Base-by-base conservation (phyloP, 1,140 invertebrate species). In the Dendroctonus ponderosae region DNA sequence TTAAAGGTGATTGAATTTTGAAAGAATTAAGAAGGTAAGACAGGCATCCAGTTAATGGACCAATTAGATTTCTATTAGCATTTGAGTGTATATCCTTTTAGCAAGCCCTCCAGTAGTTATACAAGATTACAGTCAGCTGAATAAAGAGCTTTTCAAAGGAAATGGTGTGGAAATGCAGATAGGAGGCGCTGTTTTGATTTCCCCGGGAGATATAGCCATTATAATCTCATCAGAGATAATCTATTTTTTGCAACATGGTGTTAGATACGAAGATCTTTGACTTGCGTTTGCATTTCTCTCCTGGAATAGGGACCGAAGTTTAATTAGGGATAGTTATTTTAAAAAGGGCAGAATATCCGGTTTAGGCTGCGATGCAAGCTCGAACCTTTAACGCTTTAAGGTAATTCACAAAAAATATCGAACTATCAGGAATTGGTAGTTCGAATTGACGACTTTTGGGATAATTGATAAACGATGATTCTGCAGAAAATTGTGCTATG, bases 221-320 rank as follows among this genome's bases (percentile, higher is more conserved):
- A 70, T 70, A 70, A 70, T 70, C 68, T 63, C 68, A 70, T 70
- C 64, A 67, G 52, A 67, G 54, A 70, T 67, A 66, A 67, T 70
- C 58, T 56, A 49, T 39, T 64, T 69, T 26, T 26, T 26, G 26
- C 26, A 26, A 26, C 26, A 3, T 26, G 26, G 26, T 26, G 26
- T 26, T 26, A 26, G 26, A 26, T 26, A 26, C 26, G 26, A 1
- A 26, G 26, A 26, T 26, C 26, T 26, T 26, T 26, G 26, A 26
- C 26, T 26, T 26, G 26, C 26, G 3, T 26, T 26, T 26, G 26
- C 26, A 26, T 26, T 26, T 26, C 26, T 3, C 26, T 26, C 3
- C 26, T 26, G 26, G 26, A 26, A 26, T 26, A 26, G 26, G 26
- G 26, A 26, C 26, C 26, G 26, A 26, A 26, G 26, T 26, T 3